Evolutionary conservation across 2,797 vertebrate genomes (phyloP).

Genomic region (Telmatherina bonti): DNA sequence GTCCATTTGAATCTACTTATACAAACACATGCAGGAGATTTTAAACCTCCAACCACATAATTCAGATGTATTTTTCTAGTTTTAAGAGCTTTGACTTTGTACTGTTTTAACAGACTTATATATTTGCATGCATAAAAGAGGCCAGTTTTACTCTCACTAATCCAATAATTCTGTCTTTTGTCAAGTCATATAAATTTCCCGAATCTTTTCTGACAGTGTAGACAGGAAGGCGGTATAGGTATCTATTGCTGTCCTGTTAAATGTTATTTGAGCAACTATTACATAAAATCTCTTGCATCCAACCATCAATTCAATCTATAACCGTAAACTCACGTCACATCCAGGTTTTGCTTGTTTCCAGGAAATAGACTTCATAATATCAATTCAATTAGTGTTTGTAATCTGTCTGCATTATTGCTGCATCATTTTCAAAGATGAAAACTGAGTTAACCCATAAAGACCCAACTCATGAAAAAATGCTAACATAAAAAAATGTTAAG

Average conservation of each 20-base stretch:
- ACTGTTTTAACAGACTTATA: too few relatives aligned
- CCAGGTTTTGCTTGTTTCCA: background rate
- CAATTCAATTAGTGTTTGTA: background rate
- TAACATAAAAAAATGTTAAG: too few relatives aligned
- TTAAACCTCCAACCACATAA: too few relatives aligned
- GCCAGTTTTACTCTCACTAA: too few relatives aligned
- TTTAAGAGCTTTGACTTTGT: too few relatives aligned
- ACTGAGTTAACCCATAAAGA: too few relatives aligned
- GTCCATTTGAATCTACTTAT: too few relatives aligned
- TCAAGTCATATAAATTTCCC: background rate
- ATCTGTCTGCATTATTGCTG: background rate
- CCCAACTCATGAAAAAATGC: too few relatives aligned
- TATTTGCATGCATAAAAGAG: background rate
- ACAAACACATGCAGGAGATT: too few relatives aligned
- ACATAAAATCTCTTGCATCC: background rate
- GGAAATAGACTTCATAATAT: background rate
- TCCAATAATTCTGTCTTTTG: too few relatives aligned
- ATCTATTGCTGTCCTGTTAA: background rate
- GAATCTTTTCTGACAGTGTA: background rate
- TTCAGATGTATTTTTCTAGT: too few relatives aligned
- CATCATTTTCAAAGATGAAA: constrained; percentile 4
- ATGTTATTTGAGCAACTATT: background rate
- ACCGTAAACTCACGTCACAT: background rate
- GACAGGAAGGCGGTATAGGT: too few relatives aligned
- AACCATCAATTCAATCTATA: background rate